phyloP scores from a whole-genome alignment of 1,140 invertebrate genomes.

The Fragariocoptes setiger region DNA sequence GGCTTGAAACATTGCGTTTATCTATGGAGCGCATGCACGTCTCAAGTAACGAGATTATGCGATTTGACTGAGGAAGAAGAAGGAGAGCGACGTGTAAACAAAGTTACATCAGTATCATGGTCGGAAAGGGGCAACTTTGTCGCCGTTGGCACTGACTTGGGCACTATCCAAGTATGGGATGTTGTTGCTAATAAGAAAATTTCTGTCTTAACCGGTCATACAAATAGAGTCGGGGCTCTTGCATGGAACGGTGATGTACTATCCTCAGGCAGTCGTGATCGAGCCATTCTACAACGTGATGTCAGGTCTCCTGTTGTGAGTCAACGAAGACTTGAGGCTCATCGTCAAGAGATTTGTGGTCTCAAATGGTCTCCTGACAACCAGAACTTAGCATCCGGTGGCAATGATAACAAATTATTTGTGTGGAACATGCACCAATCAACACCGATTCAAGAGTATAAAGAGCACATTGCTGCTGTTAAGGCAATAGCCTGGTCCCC shows the following conservation, averaged over 20 bases:
- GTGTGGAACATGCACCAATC: constrained; percentile 81
- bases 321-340: constrained; percentile 48
- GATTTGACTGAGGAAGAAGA: constrained; percentile 72
- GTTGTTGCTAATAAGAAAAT: constrained; percentile 74
- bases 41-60: constrained; percentile 47
- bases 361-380: constrained; percentile 98
- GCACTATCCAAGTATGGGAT: constrained; percentile 89
- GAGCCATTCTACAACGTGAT: constrained; percentile 74
- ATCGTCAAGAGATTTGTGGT: constrained; percentile 86
- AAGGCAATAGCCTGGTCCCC: constrained; percentile 99
- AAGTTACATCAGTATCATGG: constrained; percentile 95
- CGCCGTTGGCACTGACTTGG: constrained; percentile 84
- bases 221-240: constrained; percentile 52
- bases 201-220: constrained; percentile 63
- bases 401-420: constrained; percentile 91
- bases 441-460: constrained; percentile 73
- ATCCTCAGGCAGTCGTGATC: constrained; percentile 74
- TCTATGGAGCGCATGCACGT: constrained; percentile 93
- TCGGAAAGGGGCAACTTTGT: constrained; percentile 84
- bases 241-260: constrained; percentile 94
- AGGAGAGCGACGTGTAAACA: too few relatives aligned
- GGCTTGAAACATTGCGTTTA: constrained; percentile 92
- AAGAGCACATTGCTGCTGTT: constrained; percentile 86
- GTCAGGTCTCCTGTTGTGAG: constrained; percentile 48
- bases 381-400: constrained; percentile 84